Evolutionary conservation across 1,140 invertebrate genomes (phyloP).

Genomic region (Olivierus martensii): DNA sequence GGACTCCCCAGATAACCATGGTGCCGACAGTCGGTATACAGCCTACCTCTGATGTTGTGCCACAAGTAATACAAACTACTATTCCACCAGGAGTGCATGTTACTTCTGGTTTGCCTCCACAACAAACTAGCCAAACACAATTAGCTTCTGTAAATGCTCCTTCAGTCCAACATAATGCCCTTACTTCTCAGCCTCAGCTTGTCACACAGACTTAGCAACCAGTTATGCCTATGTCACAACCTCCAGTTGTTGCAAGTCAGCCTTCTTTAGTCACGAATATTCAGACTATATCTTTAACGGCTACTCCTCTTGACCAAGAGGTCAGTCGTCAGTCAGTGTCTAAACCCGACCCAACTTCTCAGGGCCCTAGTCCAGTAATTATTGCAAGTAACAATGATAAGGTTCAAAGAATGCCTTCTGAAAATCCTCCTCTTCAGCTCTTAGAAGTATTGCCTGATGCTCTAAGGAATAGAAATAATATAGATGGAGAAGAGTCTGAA

Average conservation of each 20-base stretch:
- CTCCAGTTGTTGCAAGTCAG: background rate
- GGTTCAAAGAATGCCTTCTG: conserved; percentile 3
- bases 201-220: background rate
- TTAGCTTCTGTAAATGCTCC: background rate
- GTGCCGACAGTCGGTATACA: background rate
- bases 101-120: background rate
- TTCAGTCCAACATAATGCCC: background rate
- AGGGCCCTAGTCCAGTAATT: background rate
- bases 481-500: conserved; percentile 14
- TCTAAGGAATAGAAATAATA: conserved; percentile 6
- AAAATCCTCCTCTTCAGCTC: conserved; percentile 2
- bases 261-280: background rate
- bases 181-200: background rate
- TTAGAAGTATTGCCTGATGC: conserved; percentile 6
- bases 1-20: conserved; percentile 11
- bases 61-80: too few relatives aligned
- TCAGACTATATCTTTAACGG: background rate
- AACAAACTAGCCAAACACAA: background rate
- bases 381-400: too few relatives aligned
- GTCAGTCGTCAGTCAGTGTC: background rate
- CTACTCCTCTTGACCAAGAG: background rate
- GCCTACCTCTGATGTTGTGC: background rate
- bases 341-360: background rate
- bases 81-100: background rate
- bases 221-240: background rate